A percentile compares a stretch with the other conserved stretches of the same genome.
Evolutionary conservation across 2,888 invertebrate species (phyloP).

Genomic region (Notocelia uddmanniana): DNA sequence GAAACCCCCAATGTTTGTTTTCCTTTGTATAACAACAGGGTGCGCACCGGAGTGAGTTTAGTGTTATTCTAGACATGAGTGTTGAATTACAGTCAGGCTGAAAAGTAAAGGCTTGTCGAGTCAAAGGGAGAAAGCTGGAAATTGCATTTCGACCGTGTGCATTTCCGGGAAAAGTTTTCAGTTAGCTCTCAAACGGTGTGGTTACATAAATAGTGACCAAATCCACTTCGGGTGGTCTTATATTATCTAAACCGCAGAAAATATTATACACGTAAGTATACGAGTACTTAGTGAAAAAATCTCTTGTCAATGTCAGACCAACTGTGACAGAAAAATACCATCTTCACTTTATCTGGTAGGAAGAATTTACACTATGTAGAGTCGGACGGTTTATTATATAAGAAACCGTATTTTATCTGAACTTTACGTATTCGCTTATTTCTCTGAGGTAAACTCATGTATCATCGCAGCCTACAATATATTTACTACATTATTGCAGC

Average conservation of each 20-base stretch:
- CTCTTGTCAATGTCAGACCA: no score
- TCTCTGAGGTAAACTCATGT: background rate
- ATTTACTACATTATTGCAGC: background rate
- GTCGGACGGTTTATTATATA: no score
- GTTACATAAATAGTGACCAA: background rate
- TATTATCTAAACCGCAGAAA: background rate
- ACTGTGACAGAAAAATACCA: no score
- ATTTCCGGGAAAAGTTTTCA: background rate
- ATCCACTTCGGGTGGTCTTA: background rate
- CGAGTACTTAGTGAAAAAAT: no score
- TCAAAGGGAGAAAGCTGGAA: background rate
- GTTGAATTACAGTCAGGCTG: conserved; percentile 5
- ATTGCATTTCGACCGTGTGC: background rate
- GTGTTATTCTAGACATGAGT: conserved; percentile 16
- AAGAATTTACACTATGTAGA: no score
- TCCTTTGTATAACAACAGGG: conserved; percentile 38
- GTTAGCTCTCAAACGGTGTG: background rate
- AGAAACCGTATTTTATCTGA: no score
- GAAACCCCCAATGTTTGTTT: conserved; percentile 53
- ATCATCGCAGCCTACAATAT: background rate
- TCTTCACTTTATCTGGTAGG: no score
- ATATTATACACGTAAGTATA: no score
- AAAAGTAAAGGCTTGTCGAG: background rate
- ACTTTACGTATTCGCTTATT: no score
- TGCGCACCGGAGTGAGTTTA: conserved; percentile 22